These are phyloP conservation scores for Luidia sarsii DNA, from an alignment of 53 echinoderm and acorn worm genomes.

Conservation along the genomic window DNA sequence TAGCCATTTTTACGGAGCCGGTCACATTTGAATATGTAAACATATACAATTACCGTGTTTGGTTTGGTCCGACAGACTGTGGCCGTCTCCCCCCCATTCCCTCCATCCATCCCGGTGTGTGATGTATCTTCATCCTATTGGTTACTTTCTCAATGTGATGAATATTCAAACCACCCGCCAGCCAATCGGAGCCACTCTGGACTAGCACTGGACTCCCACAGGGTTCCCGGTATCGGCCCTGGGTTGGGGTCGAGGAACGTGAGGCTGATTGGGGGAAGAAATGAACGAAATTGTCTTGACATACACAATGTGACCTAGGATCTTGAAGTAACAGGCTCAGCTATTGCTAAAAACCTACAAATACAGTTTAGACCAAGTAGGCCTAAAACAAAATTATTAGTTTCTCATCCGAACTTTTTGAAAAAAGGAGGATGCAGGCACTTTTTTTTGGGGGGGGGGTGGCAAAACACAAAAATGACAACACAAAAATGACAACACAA, in stretches of 20 bases:
- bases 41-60: conserved; percentile 64
- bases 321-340: not conserved
- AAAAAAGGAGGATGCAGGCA: too few relatives aligned
- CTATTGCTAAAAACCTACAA: not conserved
- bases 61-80: conserved; percentile 77
- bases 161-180: conserved; percentile 85
- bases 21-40: too few relatives aligned
- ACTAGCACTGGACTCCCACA: conserved; percentile 65
- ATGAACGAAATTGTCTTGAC: too few relatives aligned
- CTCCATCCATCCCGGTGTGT: conserved; percentile 92
- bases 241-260: conserved; percentile 59
- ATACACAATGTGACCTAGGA: too few relatives aligned
- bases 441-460: too few relatives aligned
- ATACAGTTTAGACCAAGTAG: too few relatives aligned
- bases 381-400: too few relatives aligned
- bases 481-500: too few relatives aligned
- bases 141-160: conserved; percentile 61
- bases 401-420: too few relatives aligned
- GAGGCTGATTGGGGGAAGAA: conserved; percentile 22
- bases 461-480: too few relatives aligned
- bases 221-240: conserved; percentile 45
- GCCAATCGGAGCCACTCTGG: conserved; percentile 84
- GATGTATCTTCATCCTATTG: conserved; percentile 73
- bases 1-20: too few relatives aligned
- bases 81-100: conserved; percentile 75